These are phyloP conservation scores for Eutrigla gurnardus DNA, from an alignment of 2,797 vertebrate genomes.

Conservation along the genomic window DNA sequence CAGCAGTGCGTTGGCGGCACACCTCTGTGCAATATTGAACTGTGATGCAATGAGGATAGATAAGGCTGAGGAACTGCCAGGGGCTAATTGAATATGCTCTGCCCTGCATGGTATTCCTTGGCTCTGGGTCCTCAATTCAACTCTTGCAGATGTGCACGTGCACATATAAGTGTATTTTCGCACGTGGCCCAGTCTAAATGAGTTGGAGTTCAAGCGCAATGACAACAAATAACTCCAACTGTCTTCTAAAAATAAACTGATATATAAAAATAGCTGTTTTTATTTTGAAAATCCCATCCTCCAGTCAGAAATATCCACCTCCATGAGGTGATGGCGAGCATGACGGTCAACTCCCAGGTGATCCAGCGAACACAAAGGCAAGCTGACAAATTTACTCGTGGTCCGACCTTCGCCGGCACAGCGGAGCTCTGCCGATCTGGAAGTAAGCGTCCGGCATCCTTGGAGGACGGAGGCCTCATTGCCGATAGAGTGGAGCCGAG, in stretches of 20 bases:
- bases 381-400: conserved; percentile 71
- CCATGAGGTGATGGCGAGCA: conserved; percentile 40
- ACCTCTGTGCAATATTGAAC: conserved; percentile 77
- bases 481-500: conserved; percentile 57
- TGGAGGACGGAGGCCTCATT: conserved; percentile 60
- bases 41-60: conserved; percentile 74
- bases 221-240: conserved; percentile 24
- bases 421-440: conserved; percentile 67
- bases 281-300: conserved; percentile 37
- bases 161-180: conserved; percentile 7
- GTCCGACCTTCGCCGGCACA: conserved; percentile 60
- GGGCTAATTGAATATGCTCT: conserved; percentile 72
- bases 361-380: conserved; percentile 46
- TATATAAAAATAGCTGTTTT: conserved; percentile 28
- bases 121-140: conserved; percentile 55
- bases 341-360: conserved; percentile 65
- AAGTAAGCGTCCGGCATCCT: conserved; percentile 68
- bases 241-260: conserved; percentile 39
- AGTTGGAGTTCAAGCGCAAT: conserved; percentile 25
- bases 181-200: neutral
- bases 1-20: conserved; percentile 72
- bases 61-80: conserved; percentile 69
- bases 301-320: conserved; percentile 7
- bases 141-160: conserved; percentile 41
- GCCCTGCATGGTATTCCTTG: conserved; percentile 49